Evolutionary conservation across 2,797 vertebrate genomes (phyloP), one percentile per base, ranked within the genome.

Genomic region (Karalla daura): DNA sequence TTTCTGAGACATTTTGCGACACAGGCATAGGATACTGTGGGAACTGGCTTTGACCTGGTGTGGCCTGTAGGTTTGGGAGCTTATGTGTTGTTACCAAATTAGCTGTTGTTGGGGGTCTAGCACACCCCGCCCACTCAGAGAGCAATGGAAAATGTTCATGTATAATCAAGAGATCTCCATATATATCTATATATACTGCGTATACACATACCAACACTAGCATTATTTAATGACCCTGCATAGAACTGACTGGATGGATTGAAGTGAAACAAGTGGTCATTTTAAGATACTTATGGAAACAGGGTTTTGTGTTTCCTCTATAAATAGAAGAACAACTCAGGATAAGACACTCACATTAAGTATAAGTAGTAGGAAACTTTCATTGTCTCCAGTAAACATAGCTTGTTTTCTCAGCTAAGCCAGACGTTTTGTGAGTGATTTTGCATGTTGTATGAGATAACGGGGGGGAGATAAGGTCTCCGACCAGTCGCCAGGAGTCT

Each of bases 71-170:
- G 11, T 58, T 36, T 10, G 24, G n/a, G 18, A 40, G 53, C 41
- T 69, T 32, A 76, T 60, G 49, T 73, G 37, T 44, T 70, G 69
- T 44, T 55, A 61, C 76, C 41, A 53, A 66, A 63, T 69, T 63
- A 80, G 74, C 41, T 64, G 1, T n/a, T 28, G 41, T 20, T 65
- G 27, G 53, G 18, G 40, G 51, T 50, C 35, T 40, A 18, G 50
- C 28, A 25, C n/a, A 52, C 30, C 30, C 41, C 13, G 36, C 15
- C 15, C 46, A 44, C 17, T 25, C 8, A 35, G 25, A 64, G 28
- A 30, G 17, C 17, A 40, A 36, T 20, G 36, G 40, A 58, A 58
- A 70, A 71, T 35, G 50, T 67, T 53, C 27, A 33, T 21, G 21
- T 44, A 12, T 51, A 54, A 46, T 28, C 36, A 39, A 17, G 39